A percentile compares a stretch with the other conserved stretches of the same genome.
These are phyloP conservation scores for Rhinophrynus dorsalis DNA, from an alignment of 2,797 vertebrate genomes.

Conservation along the genomic window DNA sequence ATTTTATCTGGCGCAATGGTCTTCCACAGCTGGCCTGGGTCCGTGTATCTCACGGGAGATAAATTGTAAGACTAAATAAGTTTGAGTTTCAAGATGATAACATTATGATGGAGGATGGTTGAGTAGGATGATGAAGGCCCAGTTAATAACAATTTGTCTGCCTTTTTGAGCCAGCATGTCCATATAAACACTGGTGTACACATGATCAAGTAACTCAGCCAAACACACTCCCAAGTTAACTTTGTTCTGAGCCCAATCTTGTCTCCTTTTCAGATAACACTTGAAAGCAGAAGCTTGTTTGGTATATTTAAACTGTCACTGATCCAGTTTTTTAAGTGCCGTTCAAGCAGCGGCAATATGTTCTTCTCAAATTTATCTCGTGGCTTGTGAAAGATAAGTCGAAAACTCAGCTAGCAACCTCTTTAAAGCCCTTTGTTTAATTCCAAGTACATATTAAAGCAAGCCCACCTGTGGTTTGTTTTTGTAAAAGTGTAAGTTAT, in stretches of 20 bases:
- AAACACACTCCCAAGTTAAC: constrained; percentile 36
- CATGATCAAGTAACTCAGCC: constrained; percentile 28
- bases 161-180: constrained; percentile 6
- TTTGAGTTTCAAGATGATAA: constrained; percentile 28
- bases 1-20: background rate
- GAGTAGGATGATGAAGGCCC: constrained; percentile 13
- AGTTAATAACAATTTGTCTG: constrained; percentile 40
- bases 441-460: constrained; percentile 5
- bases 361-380: constrained; percentile 36
- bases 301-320: constrained; percentile 45
- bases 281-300: constrained; percentile 53
- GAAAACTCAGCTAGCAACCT: constrained; percentile 29
- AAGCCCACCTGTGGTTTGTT: constrained; percentile 53
- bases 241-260: constrained; percentile 38
- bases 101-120: constrained; percentile 9
- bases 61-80: constrained; percentile 27
- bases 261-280: constrained; percentile 51
- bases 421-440: constrained; percentile 50
- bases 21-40: constrained; percentile 6
- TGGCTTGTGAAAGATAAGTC: constrained; percentile 40
- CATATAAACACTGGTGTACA: constrained; percentile 39
- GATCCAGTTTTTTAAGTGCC: constrained; percentile 36
- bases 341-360: constrained; percentile 10
- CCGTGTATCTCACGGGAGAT: constrained; percentile 16
- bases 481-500: constrained; percentile 37